These are phyloP conservation scores for Carabus problematicus DNA, from an alignment of 2,888 invertebrate species.

Conservation along the genomic window DNA sequence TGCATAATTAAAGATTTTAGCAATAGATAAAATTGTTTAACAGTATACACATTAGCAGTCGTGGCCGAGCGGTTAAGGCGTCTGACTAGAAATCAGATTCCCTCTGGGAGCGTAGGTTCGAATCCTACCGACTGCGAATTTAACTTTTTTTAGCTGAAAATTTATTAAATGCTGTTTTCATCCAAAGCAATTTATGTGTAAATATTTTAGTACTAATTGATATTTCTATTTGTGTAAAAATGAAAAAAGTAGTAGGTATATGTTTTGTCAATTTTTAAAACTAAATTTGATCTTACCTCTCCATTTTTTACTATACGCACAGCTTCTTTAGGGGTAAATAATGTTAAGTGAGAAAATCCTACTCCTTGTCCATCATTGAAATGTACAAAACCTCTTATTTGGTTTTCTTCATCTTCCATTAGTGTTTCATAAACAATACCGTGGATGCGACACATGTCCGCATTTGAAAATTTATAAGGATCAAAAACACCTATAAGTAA, in stretches of 20 bases:
- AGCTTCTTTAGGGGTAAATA: slow-evolving; percentile 80
- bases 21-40: too few species aligned
- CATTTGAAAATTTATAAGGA: slow-evolving; percentile 76
- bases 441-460: slow-evolving; percentile 80
- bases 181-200: too few species aligned
- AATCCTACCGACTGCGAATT: slow-evolving; percentile 84
- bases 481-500: slow-evolving; percentile 73
- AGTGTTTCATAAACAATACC: slow-evolving; percentile 79
- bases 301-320: slow-evolving; percentile 82
- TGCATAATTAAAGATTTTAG: too few species aligned
- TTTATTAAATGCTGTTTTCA: too few species aligned
- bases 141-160: too few species aligned
- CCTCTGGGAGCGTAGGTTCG: slow-evolving; percentile 91
- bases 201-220: too few species aligned
- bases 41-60: slow-evolving; percentile 63
- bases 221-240: too few species aligned
- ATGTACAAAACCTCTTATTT: slow-evolving; percentile 80
- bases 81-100: slow-evolving; percentile 90
- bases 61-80: slow-evolving; percentile 90
- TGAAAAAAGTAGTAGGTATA: too few species aligned
- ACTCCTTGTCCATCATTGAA: slow-evolving; percentile 79
- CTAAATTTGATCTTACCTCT: slow-evolving; percentile 63
- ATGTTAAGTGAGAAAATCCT: slow-evolving; percentile 75
- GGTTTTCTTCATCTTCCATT: slow-evolving; percentile 82
- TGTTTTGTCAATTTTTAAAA: too few species aligned